Evolutionary conservation across 2,797 vertebrate species (phyloP).

Genomic region (Cyprinella venusta): DNA sequence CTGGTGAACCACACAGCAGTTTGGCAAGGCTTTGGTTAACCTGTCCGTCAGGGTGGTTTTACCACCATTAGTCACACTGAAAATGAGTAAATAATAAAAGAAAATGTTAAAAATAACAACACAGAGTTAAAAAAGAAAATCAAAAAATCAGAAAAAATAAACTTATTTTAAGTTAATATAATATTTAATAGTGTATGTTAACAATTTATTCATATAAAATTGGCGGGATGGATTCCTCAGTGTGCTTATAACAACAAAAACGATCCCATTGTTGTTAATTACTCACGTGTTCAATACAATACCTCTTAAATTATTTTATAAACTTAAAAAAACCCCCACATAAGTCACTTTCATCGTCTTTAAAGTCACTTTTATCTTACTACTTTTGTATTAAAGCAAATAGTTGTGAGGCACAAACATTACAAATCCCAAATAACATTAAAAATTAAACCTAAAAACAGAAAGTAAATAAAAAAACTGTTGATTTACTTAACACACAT

Average conservation of each 20-base stretch:
- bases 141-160: background rate
- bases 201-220: background rate
- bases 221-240: conserved; percentile 51
- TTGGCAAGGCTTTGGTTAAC: conserved; percentile 84
- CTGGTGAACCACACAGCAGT: conserved; percentile 95
- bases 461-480: background rate
- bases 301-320: background rate
- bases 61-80: conserved; percentile 92
- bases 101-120: background rate
- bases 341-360: background rate
- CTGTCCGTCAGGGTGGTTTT: conserved; percentile 92
- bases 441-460: background rate
- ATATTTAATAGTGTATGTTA: background rate
- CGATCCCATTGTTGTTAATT: background rate
- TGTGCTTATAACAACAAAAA: background rate
- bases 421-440: background rate
- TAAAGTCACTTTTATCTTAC: background rate
- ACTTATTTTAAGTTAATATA: too few species aligned
- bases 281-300: background rate
- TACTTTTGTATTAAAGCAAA: background rate
- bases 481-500: too few species aligned
- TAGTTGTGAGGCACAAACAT: background rate
- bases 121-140: background rate
- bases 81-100: background rate
- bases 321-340: background rate